Base-by-base conservation (phyloP, 64 coral and sea anemone genomes). In the Orbicella faveolata region DNA sequence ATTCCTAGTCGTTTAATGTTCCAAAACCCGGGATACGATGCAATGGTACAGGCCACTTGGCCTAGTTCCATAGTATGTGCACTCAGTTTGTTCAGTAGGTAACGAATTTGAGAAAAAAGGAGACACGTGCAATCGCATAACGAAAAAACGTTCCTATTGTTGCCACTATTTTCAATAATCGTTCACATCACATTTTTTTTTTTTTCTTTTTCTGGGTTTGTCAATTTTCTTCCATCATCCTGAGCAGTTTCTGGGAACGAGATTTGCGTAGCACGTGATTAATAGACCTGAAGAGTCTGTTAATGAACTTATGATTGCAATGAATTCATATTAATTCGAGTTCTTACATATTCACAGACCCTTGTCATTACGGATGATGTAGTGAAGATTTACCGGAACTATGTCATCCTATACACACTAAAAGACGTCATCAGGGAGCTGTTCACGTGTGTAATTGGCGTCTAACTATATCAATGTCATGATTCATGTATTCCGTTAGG, bases 371-470 rank as follows among this genome's bases (percentile, higher is more conserved):
- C 78, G 10, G 26, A 80, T 26, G 52, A 80, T 80, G 52, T 80
- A 20, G 78, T 80, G 78, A 80, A 59, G 78, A 80, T 80, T 59
- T 80, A 59, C 53, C 52, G 78, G 18, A 80, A 80, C 52, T 80
- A 80, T 21, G 51, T 80, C 78, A 61, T 30, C 53, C 25, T 59
- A 9, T 59, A 10, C 21, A 30, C 21, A 55, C 26, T 80, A 20
- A 6, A 80, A 13, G 78, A 80, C 19, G 78, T 80, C 78, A 30
- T 80, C 12, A n/a, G 21, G 1, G 21, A 80, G 25, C n/a, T 80
- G 51, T 61, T 14, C 23, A 59, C 9, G 23, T 80, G 78, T 33
- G 51, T 80, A 14, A 9, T 23, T 7, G 21, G 21, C 9, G 23
- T 80, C 51, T 55, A 57, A 55, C 6, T 5, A 48, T 48, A n/a